Evolutionary conservation across 1,140 invertebrate species (phyloP), one percentile per base, ranked within the genome.

Genomic region (Drosophila subpulchrella): DNA sequence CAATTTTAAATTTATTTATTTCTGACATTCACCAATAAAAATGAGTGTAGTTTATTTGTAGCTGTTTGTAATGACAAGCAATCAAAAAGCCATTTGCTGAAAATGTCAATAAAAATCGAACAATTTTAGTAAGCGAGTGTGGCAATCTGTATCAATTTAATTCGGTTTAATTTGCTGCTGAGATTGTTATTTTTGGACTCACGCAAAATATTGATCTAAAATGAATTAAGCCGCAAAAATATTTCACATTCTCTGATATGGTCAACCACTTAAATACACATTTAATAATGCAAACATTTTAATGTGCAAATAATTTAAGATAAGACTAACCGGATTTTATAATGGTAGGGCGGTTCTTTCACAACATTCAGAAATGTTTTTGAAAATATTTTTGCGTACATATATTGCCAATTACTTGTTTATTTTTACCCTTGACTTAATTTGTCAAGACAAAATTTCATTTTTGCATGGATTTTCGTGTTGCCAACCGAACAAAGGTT

Each of bases 401-500:
- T 44, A 13, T 56, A 27, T 38, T 27, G 30, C 30, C 11, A 44
- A 17, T 32, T 12, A 15, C 51, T 42, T 27, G 39, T 32, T 13
- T 11, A 12, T 36, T 41, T 20, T 30, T 57, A 27, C 47, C 15
- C 41, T 44, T 42, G 32, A n/a, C 46, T 58, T 66, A 27, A 54
- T 75, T 75, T 75, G 32, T 32, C 44, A 17, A 67, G 60, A 36
- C 56, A 56, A 42, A 54, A 53, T 32, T 56, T 55, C 10, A 55
- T 70, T 60, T 55, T 50, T 36, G 42, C 34, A 46, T 48, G 51
- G 36, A 65, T 47, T 75, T 75, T 66, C 38, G 48, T 65, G 53
- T 75, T 63, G 72, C 71, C 30, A 65, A 27, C 34, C 59, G 47
- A 68, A 77, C 74, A 75, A 75, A 75, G 73, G 72, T 47, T 61